phyloP scores from a whole-genome alignment of 64 coral and sea anemone genomes.

The Montipora capricornis region DNA sequence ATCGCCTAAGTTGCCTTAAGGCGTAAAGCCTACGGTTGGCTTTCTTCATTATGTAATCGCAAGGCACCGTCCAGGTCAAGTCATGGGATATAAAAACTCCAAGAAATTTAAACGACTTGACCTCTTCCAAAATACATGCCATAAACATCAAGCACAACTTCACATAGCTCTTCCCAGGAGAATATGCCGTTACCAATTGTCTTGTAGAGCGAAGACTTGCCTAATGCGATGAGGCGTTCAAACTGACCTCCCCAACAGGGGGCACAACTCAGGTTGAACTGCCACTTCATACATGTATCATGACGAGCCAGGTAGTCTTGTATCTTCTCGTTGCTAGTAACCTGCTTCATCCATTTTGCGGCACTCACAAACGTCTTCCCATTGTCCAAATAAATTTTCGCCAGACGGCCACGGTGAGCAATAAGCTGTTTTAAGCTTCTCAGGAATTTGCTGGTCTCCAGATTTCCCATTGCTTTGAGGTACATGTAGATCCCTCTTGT shows the following conservation, averaged over 20 bases:
- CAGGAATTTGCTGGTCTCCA: slow-evolving; percentile 4
- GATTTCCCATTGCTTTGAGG: not conserved
- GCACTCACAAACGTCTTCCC: not conserved
- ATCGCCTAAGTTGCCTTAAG: too few relatives aligned
- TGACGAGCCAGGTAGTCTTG: not conserved
- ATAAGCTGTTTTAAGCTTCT: slow-evolving; percentile 9
- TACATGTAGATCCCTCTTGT: not conserved
- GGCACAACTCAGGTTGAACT: slow-evolving; percentile 17
- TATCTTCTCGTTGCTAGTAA: not conserved
- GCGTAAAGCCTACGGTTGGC: too few relatives aligned
- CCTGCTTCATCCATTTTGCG: not conserved
- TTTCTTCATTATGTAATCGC: too few relatives aligned
- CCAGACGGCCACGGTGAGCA: not conserved
- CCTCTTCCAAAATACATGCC: too few relatives aligned
- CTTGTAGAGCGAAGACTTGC: slow-evolving; percentile 16
- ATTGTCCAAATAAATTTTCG: slow-evolving; percentile 15
- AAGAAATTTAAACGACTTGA: too few relatives aligned
- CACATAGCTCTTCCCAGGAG: not conserved
- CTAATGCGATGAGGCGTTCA: not conserved
- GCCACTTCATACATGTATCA: not conserved
- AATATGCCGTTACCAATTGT: not conserved
- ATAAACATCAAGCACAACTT: not conserved
- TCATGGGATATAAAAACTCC: too few relatives aligned
- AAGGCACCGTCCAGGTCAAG: too few relatives aligned
- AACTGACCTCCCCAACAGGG: slow-evolving; percentile 31